Conservation (phyloP, 53 echinoderm and acorn worm genomes). For the Antedon mediterranea region DNA sequence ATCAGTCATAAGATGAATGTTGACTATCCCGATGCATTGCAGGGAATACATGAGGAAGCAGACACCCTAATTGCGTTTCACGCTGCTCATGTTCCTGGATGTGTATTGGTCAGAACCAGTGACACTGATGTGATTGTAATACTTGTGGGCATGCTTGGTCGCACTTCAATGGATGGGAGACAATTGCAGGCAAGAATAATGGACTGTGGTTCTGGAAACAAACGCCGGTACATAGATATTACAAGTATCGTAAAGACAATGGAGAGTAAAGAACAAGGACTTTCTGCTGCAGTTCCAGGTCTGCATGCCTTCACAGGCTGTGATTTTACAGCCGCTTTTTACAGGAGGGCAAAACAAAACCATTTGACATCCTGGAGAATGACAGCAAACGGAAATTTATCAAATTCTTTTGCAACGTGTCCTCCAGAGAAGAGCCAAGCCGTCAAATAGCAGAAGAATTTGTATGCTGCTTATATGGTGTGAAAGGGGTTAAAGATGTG, state of each 20-base stretch:
- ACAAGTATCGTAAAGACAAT: conserved; percentile 16
- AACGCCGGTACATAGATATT: conserved; percentile 19
- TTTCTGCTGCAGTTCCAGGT: background rate
- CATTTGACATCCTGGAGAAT: conserved; percentile 27
- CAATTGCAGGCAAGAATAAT: no score
- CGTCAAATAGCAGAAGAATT: conserved; percentile 18
- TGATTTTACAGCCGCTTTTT: conserved; percentile 43
- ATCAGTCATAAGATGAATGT: no score
- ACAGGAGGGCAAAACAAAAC: conserved; percentile 40
- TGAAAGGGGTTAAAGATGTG: conserved; percentile 4
- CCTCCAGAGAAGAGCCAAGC: conserved; percentile 16
- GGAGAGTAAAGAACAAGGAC: background rate
- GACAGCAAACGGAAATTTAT: conserved; percentile 6
- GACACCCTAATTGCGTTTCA: no score
- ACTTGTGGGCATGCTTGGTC: no score
- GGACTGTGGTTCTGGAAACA: conserved; percentile 43
- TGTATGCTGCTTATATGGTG: conserved; percentile 19
- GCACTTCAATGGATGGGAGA: no score
- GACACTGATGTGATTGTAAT: no score
- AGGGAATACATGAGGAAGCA: no score
- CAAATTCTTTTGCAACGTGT: conserved; percentile 10
- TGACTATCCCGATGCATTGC: no score
- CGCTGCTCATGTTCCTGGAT: no score
- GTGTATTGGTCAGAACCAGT: no score
- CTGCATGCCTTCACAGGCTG: conserved; percentile 43